Base-by-base conservation (phyloP, 92 coral and sea anemone genomes). In the Siderastrea radians region DNA sequence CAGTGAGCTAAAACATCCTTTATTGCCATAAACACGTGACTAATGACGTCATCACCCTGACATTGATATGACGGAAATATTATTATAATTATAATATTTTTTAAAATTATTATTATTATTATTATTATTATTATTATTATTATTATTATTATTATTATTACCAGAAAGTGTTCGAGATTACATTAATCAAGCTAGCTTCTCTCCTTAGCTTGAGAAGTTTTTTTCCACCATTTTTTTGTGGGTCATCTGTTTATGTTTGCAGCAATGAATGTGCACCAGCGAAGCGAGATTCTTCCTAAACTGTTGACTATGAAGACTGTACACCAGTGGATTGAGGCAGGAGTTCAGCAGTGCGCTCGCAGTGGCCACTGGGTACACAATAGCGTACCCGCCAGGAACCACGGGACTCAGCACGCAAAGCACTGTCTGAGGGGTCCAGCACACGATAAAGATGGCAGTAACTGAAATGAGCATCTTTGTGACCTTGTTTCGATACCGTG, bases 401-500 rank as follows among this genome's bases (percentile, higher is more conserved):
- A 71, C 53, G 46, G 70, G 58, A 47, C 69, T 60, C 46, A 82
- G 58, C 70, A 72, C 8, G 78, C 79, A 57, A n/a, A 82, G 78
- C 49, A 45, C 68, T n/a, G 57, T 55, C 46, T 60, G 86, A 49
- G 86, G 86, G 38, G 46, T 57, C 71, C 78, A 82, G 53, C 86
- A 82, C 48, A 48, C 6, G 60, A 71, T 48, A 4, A 57, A 82
- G 58, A 82, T 72, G 13, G 38, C 86, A 17, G 86, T 43, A 7
- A 82, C 86, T 9, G 79, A 16, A 70, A 72, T 72, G 59, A 82
- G 86, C 86, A 72, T 82, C 71, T 17, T 82, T 13, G 86, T 82
- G 7, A 82, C 86, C 49, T 71, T 82, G 13, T 55, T 51, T 58
- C 86, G 58, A 17, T 57, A 59, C 11, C 52, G 45, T 71, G 78